Evolutionary conservation across 2,888 invertebrate genomes (phyloP).

Genomic region (Bimastos eiseni): DNA sequence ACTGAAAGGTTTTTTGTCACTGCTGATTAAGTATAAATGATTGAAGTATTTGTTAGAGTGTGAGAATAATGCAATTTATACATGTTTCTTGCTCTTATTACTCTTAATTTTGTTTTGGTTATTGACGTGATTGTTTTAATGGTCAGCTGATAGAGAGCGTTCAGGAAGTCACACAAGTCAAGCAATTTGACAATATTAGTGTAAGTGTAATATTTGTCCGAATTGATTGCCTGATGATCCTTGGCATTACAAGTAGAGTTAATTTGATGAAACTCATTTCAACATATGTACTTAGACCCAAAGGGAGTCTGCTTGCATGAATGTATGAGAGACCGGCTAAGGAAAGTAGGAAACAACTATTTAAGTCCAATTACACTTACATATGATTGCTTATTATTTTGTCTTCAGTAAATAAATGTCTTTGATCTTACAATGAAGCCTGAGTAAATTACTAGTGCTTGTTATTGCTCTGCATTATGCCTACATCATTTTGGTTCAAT

Average conservation of each 20-base stretch:
- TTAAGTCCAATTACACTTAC: no score
- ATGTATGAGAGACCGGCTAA: not conserved
- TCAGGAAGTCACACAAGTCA: not conserved
- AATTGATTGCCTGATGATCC: not conserved
- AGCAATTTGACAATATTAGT: not conserved
- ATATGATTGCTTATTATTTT: no score
- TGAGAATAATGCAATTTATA: not conserved
- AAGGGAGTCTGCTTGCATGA: not conserved
- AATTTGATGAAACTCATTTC: not conserved
- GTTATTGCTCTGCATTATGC: not conserved
- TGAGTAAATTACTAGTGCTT: not conserved
- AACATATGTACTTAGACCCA: not conserved
- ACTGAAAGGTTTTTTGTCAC: not conserved
- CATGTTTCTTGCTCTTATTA: not conserved
- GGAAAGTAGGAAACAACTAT: no score
- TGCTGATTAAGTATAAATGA: not conserved
- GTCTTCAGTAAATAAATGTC: no score
- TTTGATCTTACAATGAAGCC: not conserved
- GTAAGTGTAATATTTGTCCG: not conserved
- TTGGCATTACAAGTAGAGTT: not conserved
- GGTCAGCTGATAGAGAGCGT: not conserved
- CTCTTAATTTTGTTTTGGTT: not conserved
- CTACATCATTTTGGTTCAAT: not conserved
- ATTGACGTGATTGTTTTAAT: not conserved
- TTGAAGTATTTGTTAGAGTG: conserved; percentile 1